Evolutionary conservation across 2,888 invertebrate genomes (phyloP).

Genomic region (Eremobia ochroleuca): DNA sequence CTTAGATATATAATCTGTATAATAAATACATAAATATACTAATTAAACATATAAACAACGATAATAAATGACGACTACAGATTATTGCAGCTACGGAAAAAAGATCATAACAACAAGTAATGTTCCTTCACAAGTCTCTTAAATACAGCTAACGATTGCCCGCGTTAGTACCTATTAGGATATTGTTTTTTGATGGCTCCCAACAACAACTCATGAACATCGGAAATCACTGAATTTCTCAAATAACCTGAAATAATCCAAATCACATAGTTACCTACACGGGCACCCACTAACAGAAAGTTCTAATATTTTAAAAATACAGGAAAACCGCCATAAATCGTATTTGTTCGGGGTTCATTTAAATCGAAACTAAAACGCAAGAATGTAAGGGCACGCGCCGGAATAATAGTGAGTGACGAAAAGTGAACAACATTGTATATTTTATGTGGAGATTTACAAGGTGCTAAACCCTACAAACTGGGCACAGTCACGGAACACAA

Average conservation of each 20-base stretch:
- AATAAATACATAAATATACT: too few species aligned
- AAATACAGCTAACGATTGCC: too few species aligned
- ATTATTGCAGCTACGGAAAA: too few species aligned
- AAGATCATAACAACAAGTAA: too few species aligned
- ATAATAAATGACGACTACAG: too few species aligned
- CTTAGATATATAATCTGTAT: too few species aligned
- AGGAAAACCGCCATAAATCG: slow-evolving; percentile 30
- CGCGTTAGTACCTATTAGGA: too few species aligned
- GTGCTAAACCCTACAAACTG: slow-evolving; percentile 82
- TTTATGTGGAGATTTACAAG: slow-evolving; percentile 87
- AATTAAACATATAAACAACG: too few species aligned
- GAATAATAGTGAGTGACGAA: slow-evolving; percentile 72
- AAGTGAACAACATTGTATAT: slow-evolving; percentile 85
- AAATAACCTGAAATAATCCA: background rate
- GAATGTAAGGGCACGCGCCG: slow-evolving; percentile 72
- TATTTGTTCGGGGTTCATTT: slow-evolving; percentile 67
- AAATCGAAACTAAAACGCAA: slow-evolving; percentile 73
- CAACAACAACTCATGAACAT: background rate
- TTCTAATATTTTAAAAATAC: slow-evolving; percentile 11
- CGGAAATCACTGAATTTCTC: background rate
- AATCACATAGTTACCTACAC: background rate
- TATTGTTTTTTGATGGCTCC: too few species aligned
- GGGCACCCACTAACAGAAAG: background rate
- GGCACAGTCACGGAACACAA: slow-evolving; percentile 82
- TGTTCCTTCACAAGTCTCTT: too few species aligned